A percentile compares a stretch with the other conserved stretches of the same genome.
Evolutionary conservation across 2,113 vertebrate genomes (phyloP).

Genomic region (Mus spicilegus): DNA sequence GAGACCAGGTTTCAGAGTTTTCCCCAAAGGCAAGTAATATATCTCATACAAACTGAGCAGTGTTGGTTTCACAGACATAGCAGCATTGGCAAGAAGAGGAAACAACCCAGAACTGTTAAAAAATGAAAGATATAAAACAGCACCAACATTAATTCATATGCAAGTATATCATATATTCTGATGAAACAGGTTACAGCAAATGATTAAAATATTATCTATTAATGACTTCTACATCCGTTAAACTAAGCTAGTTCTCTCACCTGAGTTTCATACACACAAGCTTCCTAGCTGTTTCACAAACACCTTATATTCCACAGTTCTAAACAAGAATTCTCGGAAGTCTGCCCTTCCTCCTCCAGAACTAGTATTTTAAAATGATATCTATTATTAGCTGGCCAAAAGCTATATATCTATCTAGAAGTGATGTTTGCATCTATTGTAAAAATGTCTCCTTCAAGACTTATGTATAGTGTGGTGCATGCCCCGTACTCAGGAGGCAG

Average conservation of each 20-base stretch:
- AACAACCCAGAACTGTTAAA: constrained; percentile 95
- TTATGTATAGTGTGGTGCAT: background rate
- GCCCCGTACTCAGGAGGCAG: background rate
- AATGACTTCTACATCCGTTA: background rate
- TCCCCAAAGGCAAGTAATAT: constrained; percentile 97
- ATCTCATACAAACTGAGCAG: constrained; percentile 97
- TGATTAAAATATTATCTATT: background rate
- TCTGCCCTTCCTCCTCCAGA: background rate
- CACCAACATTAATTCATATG: constrained; percentile 30
- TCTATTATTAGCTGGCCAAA: background rate
- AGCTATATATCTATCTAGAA: background rate
- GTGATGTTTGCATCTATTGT: background rate
- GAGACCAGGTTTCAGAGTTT: constrained; percentile 97
- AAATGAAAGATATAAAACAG: background rate
- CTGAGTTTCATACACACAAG: constrained; percentile 4
- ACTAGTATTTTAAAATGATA: constrained; percentile 18
- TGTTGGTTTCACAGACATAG: constrained; percentile 99
- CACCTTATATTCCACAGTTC: background rate
- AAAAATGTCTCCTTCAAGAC: background rate
- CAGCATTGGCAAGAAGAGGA: constrained; percentile 98
- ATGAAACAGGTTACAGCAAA: background rate
- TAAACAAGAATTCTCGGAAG: background rate
- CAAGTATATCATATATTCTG: constrained; percentile 4
- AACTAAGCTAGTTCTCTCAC: background rate
- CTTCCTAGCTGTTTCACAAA: background rate